Base-by-base conservation (phyloP, 2,888 invertebrate species). In the Eristalinus aeneus region DNA sequence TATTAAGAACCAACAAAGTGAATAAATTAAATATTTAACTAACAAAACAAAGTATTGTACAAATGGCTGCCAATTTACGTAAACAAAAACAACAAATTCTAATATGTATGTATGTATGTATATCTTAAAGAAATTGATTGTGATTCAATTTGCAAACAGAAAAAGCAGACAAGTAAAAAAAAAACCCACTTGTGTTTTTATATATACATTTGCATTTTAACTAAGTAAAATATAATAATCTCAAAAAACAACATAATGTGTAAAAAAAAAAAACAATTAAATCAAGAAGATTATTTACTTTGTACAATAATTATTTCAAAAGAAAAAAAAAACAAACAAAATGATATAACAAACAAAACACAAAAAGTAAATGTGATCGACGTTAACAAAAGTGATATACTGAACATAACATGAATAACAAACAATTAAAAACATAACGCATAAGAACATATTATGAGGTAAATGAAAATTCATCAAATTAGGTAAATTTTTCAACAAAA, bases 341-440 rank as follows among this genome's bases (percentile, higher is more conserved):
- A n/a, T n/a, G n/a, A n/a, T n/a, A n/a, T n/a, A n/a, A 32, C 27
- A n/a, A 56, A 65, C 11, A 67, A 73, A 34, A 79, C 11, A 54
- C 10, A 71, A 53, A 46, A 74, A 78, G 73, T 78, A 73, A 81
- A 80, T 85, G 85, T 81, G 85, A 86, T 86, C 73, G 76, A 86
- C 85, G 85, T 86, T 81, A 77, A 81, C 85, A 81, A 77, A 86
- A 65, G 85, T 86, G 85, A 86, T 86, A 86, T 86, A 81, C 81
- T 86, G 85, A 81, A 81, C 68, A 86, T 80, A 76, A 75, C 84
- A 84, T 73, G 78, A 73, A 27, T 27, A 27, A 27, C 27, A 53
- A 65, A 58, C 12, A 77, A 73, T 16, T 78, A 78, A 76, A 56
- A 58, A 67, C 65, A 73, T 61, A 11, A 31, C n/a, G 71, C 60